These are phyloP conservation scores for Arge pagana DNA, from an alignment of 2,888 invertebrate species.

Conservation along the genomic window DNA sequence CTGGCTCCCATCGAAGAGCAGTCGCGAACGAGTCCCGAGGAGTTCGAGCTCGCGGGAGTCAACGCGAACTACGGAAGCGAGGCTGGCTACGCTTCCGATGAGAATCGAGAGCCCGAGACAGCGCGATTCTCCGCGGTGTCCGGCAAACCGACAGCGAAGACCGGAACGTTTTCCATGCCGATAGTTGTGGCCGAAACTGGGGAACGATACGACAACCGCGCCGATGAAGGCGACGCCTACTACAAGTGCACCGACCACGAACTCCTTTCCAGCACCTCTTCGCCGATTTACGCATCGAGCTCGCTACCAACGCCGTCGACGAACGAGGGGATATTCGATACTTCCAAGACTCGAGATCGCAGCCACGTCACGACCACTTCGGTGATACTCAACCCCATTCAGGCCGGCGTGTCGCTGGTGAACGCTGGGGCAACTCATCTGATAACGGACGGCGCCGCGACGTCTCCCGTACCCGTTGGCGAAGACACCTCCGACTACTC, in stretches of 20 bases:
- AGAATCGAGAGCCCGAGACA: background rate
- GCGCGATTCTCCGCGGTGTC: background rate
- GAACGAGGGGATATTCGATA: conserved; percentile 13
- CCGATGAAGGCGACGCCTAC: conserved; percentile 37
- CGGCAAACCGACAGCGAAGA: background rate
- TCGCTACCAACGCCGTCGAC: background rate
- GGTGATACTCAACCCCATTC: conserved; percentile 46
- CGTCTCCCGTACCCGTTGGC: conserved; percentile 32
- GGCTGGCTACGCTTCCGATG: background rate
- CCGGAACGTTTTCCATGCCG: conserved; percentile 36
- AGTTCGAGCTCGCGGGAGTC: background rate
- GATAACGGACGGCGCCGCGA: conserved; percentile 27
- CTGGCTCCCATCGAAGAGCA: background rate
- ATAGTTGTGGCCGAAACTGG: conserved; percentile 48
- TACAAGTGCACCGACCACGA: conserved; percentile 36
- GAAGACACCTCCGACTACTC: conserved; percentile 27
- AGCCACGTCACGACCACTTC: conserved; percentile 38
- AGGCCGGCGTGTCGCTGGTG: conserved; percentile 48
- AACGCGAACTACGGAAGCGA: background rate
- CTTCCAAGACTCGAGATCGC: conserved; percentile 26
- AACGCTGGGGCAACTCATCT: conserved; percentile 42
- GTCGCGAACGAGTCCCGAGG: background rate
- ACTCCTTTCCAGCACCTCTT: conserved; percentile 5
- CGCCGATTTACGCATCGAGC: conserved; percentile 1
- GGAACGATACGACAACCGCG: conserved; percentile 25